Percentiles rank a stretch among this genome's conserved stretches.
Evolutionary conservation across 2,113 vertebrate species (phyloP).

Genomic region (Eptesicus fuscus): DNA sequence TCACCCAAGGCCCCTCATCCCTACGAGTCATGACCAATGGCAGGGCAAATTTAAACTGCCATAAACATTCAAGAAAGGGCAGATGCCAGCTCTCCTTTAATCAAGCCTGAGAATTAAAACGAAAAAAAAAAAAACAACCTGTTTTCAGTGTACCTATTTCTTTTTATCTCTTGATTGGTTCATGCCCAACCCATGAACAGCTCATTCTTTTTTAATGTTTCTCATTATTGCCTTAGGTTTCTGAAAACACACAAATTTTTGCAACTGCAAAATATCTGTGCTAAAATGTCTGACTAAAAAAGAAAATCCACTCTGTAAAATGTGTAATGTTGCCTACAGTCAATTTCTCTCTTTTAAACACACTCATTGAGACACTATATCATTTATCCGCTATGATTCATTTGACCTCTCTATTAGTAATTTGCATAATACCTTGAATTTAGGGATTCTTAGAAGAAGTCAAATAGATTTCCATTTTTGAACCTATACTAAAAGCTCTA

Average conservation of each 20-base stretch:
- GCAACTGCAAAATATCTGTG: neutral
- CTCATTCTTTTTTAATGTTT: neutral
- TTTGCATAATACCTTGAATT: neutral
- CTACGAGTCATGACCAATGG: neutral
- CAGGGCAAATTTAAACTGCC: neutral
- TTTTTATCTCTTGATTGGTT: neutral
- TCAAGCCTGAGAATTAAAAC: neutral
- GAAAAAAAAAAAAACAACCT: neutral
- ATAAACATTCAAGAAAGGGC: neutral
- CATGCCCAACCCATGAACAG: neutral
- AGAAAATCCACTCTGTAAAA: neutral
- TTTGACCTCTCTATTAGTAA: neutral
- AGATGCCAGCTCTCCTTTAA: neutral
- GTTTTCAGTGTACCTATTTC: neutral
- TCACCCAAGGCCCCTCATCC: neutral
- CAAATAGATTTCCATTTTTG: neutral
- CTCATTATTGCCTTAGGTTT: constrained; percentile 8
- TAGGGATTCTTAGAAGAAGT: neutral
- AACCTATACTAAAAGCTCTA: neutral
- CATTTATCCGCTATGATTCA: neutral
- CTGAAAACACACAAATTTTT: constrained; percentile 6
- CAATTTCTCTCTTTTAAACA: neutral
- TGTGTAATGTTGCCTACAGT: neutral
- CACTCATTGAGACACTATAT: neutral
- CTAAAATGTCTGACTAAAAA: neutral